These are phyloP conservation scores for Lathamus discolor DNA, from an alignment of 2,113 vertebrate species.

Conservation along the genomic window DNA sequence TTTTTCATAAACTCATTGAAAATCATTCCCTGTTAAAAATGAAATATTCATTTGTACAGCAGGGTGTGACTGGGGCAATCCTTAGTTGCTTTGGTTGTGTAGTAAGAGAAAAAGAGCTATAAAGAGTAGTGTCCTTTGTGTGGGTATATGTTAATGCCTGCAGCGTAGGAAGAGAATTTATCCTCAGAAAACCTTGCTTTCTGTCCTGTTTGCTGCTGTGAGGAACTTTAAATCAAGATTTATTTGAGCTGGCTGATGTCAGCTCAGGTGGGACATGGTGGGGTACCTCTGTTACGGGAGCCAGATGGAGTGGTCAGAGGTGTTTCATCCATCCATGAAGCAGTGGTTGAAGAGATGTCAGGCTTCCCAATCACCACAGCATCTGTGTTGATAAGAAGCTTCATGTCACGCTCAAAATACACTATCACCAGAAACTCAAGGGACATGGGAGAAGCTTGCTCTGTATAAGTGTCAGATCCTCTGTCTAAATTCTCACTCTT, in stretches of 20 bases:
- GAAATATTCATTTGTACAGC: not conserved
- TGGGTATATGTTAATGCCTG: not conserved
- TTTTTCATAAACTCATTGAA: not conserved
- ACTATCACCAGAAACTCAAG: not conserved
- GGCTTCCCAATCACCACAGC: not conserved
- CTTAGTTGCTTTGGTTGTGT: not conserved
- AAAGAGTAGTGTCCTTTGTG: not conserved
- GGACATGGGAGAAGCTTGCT: not conserved
- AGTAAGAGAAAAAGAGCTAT: not conserved
- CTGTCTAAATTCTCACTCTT: not conserved
- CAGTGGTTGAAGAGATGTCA: not conserved
- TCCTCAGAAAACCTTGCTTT: not conserved
- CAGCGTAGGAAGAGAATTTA: not conserved
- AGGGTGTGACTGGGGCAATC: not conserved
- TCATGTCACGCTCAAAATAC: not conserved
- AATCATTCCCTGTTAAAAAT: not conserved
- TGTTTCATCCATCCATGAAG: not conserved
- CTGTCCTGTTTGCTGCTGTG: not conserved
- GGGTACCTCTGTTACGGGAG: not conserved
- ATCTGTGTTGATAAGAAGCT: not conserved
- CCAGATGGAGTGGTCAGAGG: rapidly evolving
- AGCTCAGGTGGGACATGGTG: not conserved
- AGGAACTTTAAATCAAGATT: not conserved
- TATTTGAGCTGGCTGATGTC: not conserved
- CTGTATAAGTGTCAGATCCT: rapidly evolving